Conservation (phyloP, 2,888 invertebrate genomes). For the Drosophila paramelanica region DNA sequence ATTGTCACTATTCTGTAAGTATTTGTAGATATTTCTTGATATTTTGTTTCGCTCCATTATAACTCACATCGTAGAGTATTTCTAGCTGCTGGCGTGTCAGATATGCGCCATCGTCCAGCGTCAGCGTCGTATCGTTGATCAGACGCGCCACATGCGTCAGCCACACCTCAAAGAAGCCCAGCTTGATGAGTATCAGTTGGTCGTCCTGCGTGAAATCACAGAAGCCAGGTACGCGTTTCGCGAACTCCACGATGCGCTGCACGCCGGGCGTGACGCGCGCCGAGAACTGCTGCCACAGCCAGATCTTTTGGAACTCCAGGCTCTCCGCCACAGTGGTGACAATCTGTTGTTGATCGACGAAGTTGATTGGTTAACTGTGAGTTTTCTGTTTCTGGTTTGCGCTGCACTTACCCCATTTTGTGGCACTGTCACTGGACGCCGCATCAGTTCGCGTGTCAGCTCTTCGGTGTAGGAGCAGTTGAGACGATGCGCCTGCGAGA, state of each 20-base stretch:
- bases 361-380: neutral
- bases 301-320: slow-evolving; percentile 90
- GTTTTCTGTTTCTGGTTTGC: no score
- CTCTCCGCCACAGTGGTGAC: slow-evolving; percentile 88
- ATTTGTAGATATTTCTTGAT: no score
- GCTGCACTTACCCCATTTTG: slow-evolving; percentile 81
- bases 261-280: slow-evolving; percentile 94
- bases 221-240: slow-evolving; percentile 97
- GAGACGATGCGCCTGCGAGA: slow-evolving; percentile 93
- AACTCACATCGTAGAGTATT: slow-evolving; percentile 93
- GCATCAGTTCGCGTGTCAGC: slow-evolving; percentile 89
- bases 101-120: slow-evolving; percentile 95
- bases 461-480: slow-evolving; percentile 96
- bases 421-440: slow-evolving; percentile 89
- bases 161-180: slow-evolving; percentile 99
- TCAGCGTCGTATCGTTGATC: slow-evolving; percentile 91
- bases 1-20: no score
- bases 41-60: neutral
- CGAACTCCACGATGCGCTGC: slow-evolving; percentile 97
- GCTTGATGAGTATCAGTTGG: slow-evolving; percentile 97
- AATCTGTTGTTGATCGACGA: slow-evolving; percentile 77
- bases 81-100: slow-evolving; percentile 93
- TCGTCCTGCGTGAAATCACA: slow-evolving; percentile 96
- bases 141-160: slow-evolving; percentile 93
- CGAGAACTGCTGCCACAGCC: slow-evolving; percentile 96